These are phyloP conservation scores for Eristalis tenax DNA, from an alignment of 2,888 invertebrate genomes.

Conservation along the genomic window DNA sequence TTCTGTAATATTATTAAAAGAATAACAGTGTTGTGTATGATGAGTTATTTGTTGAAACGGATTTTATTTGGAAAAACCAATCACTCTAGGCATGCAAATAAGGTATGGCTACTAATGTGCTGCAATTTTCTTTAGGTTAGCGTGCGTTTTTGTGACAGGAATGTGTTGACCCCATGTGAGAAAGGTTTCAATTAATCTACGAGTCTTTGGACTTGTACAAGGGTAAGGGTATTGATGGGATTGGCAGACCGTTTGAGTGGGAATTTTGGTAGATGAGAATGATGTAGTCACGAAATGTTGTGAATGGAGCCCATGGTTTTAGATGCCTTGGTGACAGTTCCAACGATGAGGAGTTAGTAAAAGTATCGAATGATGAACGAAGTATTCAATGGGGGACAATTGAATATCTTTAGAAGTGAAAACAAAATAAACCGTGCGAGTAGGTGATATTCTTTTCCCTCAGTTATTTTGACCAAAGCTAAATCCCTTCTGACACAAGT, in stretches of 20 bases:
- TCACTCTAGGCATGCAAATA: constrained; percentile 48
- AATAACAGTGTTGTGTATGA: constrained; percentile 38
- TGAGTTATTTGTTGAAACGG: constrained; percentile 48
- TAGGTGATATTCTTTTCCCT: no score
- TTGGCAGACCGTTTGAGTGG: not conserved
- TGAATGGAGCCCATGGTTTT: not conserved
- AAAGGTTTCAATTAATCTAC: not conserved
- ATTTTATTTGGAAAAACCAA: constrained; percentile 30
- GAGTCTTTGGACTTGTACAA: not conserved
- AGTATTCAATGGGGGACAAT: no score
- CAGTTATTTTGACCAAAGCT: no score
- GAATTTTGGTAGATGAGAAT: not conserved
- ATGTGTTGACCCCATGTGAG: not conserved
- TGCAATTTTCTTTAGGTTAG: not conserved
- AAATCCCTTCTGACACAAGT: no score
- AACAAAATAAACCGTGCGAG: no score
- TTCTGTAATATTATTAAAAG: constrained; percentile 82
- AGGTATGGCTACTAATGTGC: constrained; percentile 8
- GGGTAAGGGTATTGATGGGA: not conserved
- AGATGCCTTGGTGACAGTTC: not conserved
- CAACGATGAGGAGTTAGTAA: not conserved
- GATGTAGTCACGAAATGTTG: not conserved
- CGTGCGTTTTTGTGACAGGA: not conserved
- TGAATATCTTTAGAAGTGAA: no score
- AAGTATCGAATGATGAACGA: no score